Base-by-base conservation (phyloP, 2,888 invertebrate genomes). In the Macrosoma leucophasiata region DNA sequence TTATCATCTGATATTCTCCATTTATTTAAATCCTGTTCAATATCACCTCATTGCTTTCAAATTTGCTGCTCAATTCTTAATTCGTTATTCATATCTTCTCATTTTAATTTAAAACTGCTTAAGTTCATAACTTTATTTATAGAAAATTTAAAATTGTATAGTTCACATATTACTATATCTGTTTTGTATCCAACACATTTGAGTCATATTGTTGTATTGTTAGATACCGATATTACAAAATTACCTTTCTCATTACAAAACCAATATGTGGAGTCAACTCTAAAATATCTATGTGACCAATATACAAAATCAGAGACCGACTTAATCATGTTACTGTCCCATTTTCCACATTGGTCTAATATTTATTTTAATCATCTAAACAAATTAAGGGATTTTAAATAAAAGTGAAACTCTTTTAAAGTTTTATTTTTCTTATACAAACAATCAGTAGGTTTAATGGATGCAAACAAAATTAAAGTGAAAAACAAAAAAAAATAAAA, bases 331-430 rank as follows among this genome's bases (percentile, higher is more conserved):
- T 40, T 82, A 14, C 36, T 84, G 10, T 66, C 73, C n/a, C 82
- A 84, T 51, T 82, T 62, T 46, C 71, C 73, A 14, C 51, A 62
- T 12, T 82, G 82, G 82, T 76, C 78, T 54, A 57, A 70, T 52
- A 43, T 72, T 33, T 79, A 72, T 52, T 62, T 56, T 46, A 18
- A 42, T 17, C 19, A 21, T 28, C 9, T 7, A 17, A 7, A 5
- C 17, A 17, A 17, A 7, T 17, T 17, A 17, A 7, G 7, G 17
- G 17, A 17, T 17, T 17, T 4, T 17, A 7, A 5, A 4, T 7
- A 17, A 5, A 7, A 5, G 7, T 17, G 17, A 17, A 17, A 17
- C 4, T 17, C 17, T 7, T 17, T 17, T 17, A 17, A 4, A 17
- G n/a, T n/a, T n/a, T n/a, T 17, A 17, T 17, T 3, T 17, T 17